Evolutionary conservation across 2,113 vertebrate species (phyloP).

Genomic region (Urocitellus parryii): DNA sequence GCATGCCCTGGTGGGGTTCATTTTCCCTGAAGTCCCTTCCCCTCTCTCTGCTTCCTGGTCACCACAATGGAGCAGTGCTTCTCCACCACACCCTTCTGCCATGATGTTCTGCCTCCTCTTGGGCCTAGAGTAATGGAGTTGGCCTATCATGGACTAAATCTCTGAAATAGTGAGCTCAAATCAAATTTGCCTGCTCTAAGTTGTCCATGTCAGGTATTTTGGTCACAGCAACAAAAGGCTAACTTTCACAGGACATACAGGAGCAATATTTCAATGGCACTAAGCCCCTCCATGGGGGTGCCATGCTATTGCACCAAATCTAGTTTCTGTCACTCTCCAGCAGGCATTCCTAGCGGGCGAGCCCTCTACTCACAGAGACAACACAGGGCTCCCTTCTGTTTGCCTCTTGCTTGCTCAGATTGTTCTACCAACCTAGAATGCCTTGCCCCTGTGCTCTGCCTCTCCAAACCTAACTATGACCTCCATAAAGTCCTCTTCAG

Average conservation of each 20-base stretch:
- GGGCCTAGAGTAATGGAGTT: too few species aligned
- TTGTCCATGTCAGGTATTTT: neutral
- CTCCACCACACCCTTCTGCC: too few species aligned
- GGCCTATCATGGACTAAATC: too few species aligned
- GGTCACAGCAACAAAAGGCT: too few species aligned
- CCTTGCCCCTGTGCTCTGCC: neutral
- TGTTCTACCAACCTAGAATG: neutral
- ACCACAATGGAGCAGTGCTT: too few species aligned
- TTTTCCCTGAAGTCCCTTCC: too few species aligned
- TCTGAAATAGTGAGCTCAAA: too few species aligned
- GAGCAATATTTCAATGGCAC: neutral
- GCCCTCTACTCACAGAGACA: neutral
- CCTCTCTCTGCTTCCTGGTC: too few species aligned
- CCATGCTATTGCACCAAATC: neutral
- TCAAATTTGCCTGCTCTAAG: neutral
- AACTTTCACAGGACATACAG: too few species aligned
- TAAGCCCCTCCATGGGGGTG: accelerated
- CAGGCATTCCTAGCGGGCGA: neutral
- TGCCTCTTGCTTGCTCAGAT: neutral
- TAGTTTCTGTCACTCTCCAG: neutral
- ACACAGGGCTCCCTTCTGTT: neutral
- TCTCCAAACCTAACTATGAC: neutral
- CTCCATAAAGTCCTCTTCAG: neutral
- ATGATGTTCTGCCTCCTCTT: too few species aligned
- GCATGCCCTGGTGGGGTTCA: too few species aligned